A percentile compares a stretch with the other conserved stretches of the same genome.
These are phyloP conservation scores for Bombylius discolor DNA, from an alignment of 2,888 invertebrate species.

Conservation along the genomic window DNA sequence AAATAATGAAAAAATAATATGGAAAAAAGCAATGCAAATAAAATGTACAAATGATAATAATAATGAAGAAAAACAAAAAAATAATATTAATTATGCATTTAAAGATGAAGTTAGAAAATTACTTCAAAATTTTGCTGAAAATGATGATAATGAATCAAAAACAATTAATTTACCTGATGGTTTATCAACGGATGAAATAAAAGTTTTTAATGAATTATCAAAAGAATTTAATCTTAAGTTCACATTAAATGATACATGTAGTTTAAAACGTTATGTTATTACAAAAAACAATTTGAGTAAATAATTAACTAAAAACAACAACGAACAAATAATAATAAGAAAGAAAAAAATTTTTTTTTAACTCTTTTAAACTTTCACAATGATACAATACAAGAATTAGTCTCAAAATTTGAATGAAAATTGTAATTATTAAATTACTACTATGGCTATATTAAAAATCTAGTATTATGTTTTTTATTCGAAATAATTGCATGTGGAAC, in stretches of 20 bases:
- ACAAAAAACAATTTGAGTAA: background rate
- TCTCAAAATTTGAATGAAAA: too few species aligned
- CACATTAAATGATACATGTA: background rate
- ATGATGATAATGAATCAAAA: conserved; percentile 31
- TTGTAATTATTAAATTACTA: too few species aligned
- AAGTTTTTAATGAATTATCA: background rate
- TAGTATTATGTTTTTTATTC: too few species aligned
- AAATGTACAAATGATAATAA: conserved; percentile 17
- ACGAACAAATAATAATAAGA: too few species aligned
- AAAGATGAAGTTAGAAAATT: conserved; percentile 36
- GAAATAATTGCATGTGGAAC: too few species aligned
- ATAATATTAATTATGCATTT: conserved; percentile 30
- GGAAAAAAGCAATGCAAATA: conserved; percentile 31
- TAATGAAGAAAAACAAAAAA: background rate
- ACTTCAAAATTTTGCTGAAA: conserved; percentile 38
- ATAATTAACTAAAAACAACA: too few species aligned
- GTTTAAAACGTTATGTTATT: background rate
- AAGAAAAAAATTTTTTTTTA: too few species aligned
- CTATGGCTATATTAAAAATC: too few species aligned
- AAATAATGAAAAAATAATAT: conserved; percentile 27
- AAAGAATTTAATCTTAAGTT: background rate
- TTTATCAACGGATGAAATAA: conserved; percentile 12
- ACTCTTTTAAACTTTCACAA: too few species aligned
- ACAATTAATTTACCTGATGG: conserved; percentile 36
- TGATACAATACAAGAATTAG: too few species aligned